Evolutionary conservation across 1,140 invertebrate species (phyloP).

Genomic region (Drosophila kurseongensis): DNA sequence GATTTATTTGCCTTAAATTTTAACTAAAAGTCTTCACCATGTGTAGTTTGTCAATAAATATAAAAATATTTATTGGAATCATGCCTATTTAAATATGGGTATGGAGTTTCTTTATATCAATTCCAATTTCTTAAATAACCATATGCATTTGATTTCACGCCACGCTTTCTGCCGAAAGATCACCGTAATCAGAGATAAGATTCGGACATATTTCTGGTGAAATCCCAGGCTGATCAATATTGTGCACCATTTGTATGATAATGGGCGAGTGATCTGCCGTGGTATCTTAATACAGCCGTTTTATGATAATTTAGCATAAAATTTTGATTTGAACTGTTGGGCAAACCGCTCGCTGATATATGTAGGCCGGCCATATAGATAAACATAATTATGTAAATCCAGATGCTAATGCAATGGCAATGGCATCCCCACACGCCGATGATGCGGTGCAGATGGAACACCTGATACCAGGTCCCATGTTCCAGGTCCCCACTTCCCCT

Average conservation of each 20-base stretch:
- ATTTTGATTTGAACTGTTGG: conserved; percentile 25
- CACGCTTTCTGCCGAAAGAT: conserved; percentile 5
- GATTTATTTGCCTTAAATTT: not conserved
- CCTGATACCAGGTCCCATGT: conserved; percentile 37
- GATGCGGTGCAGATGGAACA: conserved; percentile 36
- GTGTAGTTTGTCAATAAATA: not conserved
- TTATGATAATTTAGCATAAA: conserved; percentile 51
- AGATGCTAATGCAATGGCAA: conserved; percentile 61
- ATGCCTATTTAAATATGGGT: not conserved
- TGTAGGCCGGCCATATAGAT: conserved; percentile 55
- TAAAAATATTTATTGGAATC: not conserved
- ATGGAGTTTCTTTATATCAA: conserved; percentile 21
- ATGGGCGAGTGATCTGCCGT: conserved; percentile 25
- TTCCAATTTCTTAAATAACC: conserved; percentile 16
- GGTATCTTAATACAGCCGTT: conserved; percentile 51
- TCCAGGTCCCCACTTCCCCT: conserved; percentile 16
- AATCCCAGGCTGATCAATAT: conserved; percentile 37
- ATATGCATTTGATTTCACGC: conserved; percentile 40
- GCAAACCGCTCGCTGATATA: conserved; percentile 47
- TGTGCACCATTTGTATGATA: conserved; percentile 51
- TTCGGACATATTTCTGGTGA: conserved; percentile 31
- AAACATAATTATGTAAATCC: conserved; percentile 79
- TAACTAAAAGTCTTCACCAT: not conserved
- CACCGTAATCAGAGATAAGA: conserved; percentile 32
- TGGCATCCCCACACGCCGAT: conserved; percentile 61